These are phyloP conservation scores for Chaetophractus vellerosus DNA, from an alignment of 2,797 vertebrate genomes.

Conservation along the genomic window DNA sequence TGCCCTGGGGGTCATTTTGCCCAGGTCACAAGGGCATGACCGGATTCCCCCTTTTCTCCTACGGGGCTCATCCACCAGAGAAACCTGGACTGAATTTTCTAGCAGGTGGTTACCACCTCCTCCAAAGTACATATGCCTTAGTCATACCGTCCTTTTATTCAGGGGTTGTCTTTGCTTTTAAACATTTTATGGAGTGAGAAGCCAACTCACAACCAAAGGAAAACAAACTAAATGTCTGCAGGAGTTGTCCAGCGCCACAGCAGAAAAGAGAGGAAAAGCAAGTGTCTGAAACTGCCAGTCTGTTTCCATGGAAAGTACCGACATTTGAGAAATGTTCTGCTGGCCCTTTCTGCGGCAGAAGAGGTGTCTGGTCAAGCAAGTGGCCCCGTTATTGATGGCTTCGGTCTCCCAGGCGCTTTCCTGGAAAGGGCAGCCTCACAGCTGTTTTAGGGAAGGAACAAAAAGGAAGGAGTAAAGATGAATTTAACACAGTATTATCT, in stretches of 20 bases:
- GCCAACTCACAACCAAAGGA: background rate
- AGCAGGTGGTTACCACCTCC: background rate
- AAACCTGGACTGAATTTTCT: background rate
- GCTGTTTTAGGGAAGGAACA: background rate
- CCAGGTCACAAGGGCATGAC: background rate
- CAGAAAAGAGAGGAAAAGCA: background rate
- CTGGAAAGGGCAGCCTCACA: slow-evolving; percentile 55
- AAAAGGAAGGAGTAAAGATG: background rate
- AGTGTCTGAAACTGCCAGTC: background rate
- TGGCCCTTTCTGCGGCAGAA: background rate
- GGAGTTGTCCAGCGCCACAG: background rate
- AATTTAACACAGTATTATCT: background rate
- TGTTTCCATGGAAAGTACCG: slow-evolving; percentile 66
- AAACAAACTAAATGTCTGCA: background rate
- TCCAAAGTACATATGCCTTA: background rate
- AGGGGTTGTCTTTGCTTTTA: slow-evolving; percentile 26
- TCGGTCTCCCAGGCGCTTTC: slow-evolving; percentile 47
- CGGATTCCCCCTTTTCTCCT: background rate
- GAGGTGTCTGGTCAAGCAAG: background rate
- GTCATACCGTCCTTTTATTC: background rate
- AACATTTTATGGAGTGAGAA: background rate
- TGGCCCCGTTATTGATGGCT: background rate
- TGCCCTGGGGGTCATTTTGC: accelerated
- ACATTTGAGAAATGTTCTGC: background rate
- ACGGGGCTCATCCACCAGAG: background rate